Evolutionary conservation across 2,888 invertebrate species (phyloP), one percentile per base, ranked within the genome.

Genomic region (Melikaiella ostensackeni): DNA sequence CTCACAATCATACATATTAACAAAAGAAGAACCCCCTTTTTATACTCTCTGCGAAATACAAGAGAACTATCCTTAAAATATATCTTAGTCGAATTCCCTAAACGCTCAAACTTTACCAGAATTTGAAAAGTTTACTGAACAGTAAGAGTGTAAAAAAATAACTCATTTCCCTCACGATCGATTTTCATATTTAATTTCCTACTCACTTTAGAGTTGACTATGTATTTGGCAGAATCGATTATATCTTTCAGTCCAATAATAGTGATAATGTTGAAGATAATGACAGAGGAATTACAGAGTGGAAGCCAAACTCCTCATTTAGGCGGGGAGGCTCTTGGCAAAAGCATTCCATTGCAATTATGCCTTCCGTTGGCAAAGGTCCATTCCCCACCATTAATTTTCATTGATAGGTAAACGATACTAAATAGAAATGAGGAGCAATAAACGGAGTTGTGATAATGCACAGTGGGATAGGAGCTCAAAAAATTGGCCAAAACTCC

Each of bases 351-450:
- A 66, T 19, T 63, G 9, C 62, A 63, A 63, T 63, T 66, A 66
- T 66, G 64, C 64, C 42, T 66, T 66, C 64, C 64, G 42, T 66
- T 66, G 64, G 64, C 64, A 24, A 27, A 66, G 42, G 64, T 42
- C 64, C 64, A 46, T 46, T 66, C 64, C 42, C 27, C 11, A 66
- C 42, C 64, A 66, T 66, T 66, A 66, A 24, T 66, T 66, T 66
- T 66, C 42, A 66, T 66, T 66, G 64, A 38, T 16, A 66, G 42
- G 64, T 46, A 42, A 42, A 66, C 24, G 64, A 66, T 66, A 66
- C 42, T 42, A 35, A 42, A 38, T 63, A 11, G 35, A 9, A 64
- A 64, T 64, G 24, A 21, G 24, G 3, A 42, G 21, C 35, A 35
- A 13, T 38, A 64, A 24, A 64, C 2, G 42, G 16, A 64, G 7